Conservation (phyloP, 2,888 invertebrate species). For the Rhingia campestris region DNA sequence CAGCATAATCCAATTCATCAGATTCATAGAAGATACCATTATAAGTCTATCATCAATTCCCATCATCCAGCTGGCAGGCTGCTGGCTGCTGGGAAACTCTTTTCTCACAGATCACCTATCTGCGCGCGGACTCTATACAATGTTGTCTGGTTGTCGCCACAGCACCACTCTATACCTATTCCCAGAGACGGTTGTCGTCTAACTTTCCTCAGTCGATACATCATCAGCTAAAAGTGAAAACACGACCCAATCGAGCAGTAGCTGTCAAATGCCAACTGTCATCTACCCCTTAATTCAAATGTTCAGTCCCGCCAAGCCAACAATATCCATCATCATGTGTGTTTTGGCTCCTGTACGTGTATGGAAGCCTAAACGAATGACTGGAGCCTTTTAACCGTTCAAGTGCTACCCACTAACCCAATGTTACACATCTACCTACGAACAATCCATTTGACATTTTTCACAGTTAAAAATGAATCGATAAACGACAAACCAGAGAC, state of each 20-base stretch:
- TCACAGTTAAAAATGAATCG: conserved; percentile 60
- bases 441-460: conserved; percentile 40
- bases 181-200: conserved; percentile 18
- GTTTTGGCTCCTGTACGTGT: background rate
- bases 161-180: conserved; percentile 19
- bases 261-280: conserved; percentile 72
- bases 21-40: conserved; percentile 52
- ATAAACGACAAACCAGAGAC: conserved; percentile 51
- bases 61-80: conserved; percentile 32
- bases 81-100: conserved; percentile 35
- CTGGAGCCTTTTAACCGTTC: conserved; percentile 61
- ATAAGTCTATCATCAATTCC: conserved; percentile 61
- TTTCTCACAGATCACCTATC: conserved; percentile 41
- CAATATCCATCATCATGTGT: conserved; percentile 62
- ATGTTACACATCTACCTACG: conserved; percentile 67
- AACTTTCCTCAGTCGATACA: conserved; percentile 63
- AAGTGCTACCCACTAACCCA: conserved; percentile 69
- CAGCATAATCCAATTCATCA: conserved; percentile 58
- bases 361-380: conserved; percentile 62
- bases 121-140: conserved; percentile 8
- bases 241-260: conserved; percentile 48
- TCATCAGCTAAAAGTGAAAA: conserved; percentile 72
- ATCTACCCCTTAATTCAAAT: conserved; percentile 61
- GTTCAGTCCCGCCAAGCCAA: conserved; percentile 44
- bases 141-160: conserved; percentile 8